phyloP scores from a whole-genome alignment of 2,888 invertebrate species.

The Lasius fuliginosus region DNA sequence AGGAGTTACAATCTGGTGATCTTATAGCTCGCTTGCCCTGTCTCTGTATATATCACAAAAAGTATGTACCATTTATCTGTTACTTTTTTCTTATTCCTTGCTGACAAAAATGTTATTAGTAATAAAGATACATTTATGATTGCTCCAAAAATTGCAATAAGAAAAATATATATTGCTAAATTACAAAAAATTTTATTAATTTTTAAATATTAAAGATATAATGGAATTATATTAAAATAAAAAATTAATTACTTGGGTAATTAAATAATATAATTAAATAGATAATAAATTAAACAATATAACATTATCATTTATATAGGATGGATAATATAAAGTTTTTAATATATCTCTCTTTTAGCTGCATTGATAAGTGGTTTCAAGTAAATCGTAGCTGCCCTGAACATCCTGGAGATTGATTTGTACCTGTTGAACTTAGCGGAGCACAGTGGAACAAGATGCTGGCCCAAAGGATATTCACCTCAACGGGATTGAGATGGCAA shows the following conservation, averaged over 20 bases:
- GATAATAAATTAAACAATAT: not conserved
- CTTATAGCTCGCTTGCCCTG: constrained; percentile 99
- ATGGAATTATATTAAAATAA: constrained; percentile 29
- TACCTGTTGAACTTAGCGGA: constrained; percentile 74
- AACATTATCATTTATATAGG: not conserved
- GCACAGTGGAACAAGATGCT: constrained; percentile 79
- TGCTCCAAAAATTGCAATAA: not conserved
- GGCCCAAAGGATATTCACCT: constrained; percentile 76
- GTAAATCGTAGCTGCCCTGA: constrained; percentile 99
- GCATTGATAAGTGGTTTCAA: constrained; percentile 99
- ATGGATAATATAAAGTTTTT: constrained; percentile 6
- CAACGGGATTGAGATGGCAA: constrained; percentile 71
- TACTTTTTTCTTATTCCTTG: not conserved
- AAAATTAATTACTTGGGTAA: not conserved
- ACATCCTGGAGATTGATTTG: constrained; percentile 96
- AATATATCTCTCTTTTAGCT: constrained; percentile 89
- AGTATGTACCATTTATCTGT: constrained; percentile 88
- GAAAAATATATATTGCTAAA: constrained; percentile 12
- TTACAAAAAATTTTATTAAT: constrained; percentile 16
- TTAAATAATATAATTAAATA: too few relatives aligned
- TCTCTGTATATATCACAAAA: constrained; percentile 99
- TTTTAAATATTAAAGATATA: not conserved
- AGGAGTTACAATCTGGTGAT: constrained; percentile 98
- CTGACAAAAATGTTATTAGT: not conserved
- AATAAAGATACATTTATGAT: not conserved